Percentiles rank a stretch among this genome's conserved stretches.
Evolutionary conservation across 1,140 invertebrate genomes (phyloP).

Genomic region (Sitobion miscanthi): DNA sequence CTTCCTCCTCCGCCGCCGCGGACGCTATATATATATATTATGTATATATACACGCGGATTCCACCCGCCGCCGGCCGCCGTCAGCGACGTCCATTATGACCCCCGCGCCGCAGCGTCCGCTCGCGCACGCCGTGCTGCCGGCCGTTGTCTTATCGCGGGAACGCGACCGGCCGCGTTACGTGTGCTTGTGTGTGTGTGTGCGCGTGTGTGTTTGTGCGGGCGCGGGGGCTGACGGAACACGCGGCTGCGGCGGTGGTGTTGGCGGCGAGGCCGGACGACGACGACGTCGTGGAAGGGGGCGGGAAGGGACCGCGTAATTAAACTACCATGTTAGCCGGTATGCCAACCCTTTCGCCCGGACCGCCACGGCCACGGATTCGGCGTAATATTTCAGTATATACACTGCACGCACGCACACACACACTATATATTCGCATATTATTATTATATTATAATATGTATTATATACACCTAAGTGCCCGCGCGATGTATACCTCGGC

Average conservation of each 20-base stretch:
- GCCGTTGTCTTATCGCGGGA: conserved; percentile 55
- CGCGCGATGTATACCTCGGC: not conserved
- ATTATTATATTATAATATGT: not conserved
- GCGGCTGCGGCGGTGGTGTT: not conserved
- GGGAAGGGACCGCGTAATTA: conserved; percentile 56
- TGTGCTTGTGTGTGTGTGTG: not conserved
- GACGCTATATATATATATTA: not conserved
- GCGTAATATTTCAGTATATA: conserved; percentile 52
- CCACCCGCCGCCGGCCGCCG: conserved; percentile 23
- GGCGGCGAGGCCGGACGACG: not conserved
- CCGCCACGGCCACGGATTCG: conserved; percentile 42
- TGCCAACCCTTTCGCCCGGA: conserved; percentile 53
- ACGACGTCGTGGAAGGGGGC: not conserved
- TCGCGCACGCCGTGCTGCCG: not conserved
- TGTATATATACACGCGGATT: not conserved
- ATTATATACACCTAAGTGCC: not conserved
- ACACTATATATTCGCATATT: not conserved
- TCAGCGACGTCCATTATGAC: conserved; percentile 55
- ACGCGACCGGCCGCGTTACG: conserved; percentile 33
- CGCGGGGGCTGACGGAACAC: not conserved
- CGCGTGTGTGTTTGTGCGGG: not conserved
- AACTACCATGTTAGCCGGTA: conserved; percentile 57
- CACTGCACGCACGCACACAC: not conserved
- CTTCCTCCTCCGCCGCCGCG: not conserved
- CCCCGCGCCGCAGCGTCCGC: conserved; percentile 15